Conservation (phyloP, 1,140 invertebrate species). For the Hyles vespertilio region DNA sequence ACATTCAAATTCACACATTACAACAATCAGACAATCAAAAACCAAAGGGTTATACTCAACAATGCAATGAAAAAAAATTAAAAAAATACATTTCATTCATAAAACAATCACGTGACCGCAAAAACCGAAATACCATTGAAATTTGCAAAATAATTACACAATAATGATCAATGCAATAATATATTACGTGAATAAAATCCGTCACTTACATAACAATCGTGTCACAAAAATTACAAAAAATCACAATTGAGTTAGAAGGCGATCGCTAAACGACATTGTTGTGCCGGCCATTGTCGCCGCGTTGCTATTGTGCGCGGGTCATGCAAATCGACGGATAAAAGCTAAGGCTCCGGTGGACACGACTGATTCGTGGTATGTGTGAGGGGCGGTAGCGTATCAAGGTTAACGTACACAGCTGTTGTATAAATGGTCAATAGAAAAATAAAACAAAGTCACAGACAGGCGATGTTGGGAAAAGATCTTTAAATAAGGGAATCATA, state of each 20-base stretch:
- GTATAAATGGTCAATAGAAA: too few species aligned
- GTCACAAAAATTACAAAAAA: conserved; percentile 21
- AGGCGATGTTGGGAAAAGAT: too few species aligned
- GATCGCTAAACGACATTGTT: conserved; percentile 49
- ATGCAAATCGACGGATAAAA: conserved; percentile 30
- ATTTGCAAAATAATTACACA: too few species aligned
- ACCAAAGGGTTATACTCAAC: conserved; percentile 1
- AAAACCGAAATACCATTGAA: too few species aligned
- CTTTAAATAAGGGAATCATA: too few species aligned
- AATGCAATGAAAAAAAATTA: conserved; percentile 1
- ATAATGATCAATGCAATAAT: too few species aligned
- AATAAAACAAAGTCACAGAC: too few species aligned
- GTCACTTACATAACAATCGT: conserved; percentile 20
- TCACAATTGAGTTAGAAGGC: conserved; percentile 30
- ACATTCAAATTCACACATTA: too few species aligned
- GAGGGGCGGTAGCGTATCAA: conserved; percentile 7
- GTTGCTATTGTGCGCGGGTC: conserved; percentile 21
- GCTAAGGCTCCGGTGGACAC: conserved; percentile 42
- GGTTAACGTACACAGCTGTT: too few species aligned
- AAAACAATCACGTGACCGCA: too few species aligned
- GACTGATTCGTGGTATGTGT: conserved; percentile 20
- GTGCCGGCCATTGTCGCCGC: conserved; percentile 19
- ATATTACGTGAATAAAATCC: neutral
- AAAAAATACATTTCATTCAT: too few species aligned
- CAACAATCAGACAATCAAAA: conserved; percentile 6